Base-by-base conservation (phyloP, 2,888 invertebrate genomes). In the Tanytarsus gracilentus region DNA sequence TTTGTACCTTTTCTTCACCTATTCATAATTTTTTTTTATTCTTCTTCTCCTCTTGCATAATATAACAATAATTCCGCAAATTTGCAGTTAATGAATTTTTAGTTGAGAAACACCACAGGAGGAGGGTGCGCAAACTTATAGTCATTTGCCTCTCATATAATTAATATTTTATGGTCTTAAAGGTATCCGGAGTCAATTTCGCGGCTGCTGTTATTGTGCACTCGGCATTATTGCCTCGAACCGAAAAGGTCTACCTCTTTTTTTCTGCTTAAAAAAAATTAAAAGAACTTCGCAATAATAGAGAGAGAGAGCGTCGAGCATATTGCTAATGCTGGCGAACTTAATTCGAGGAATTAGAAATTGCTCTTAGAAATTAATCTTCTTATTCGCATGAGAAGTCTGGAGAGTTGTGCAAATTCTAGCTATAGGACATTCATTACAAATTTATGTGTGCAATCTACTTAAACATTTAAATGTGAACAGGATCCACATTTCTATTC, bases 321-420 rank as follows among this genome's bases (percentile, higher is more conserved):
- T 55, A 55, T 55, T 55, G 55, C 33, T 55, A 39, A 55, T 55
- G 55, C 40, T 55, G n/a, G n/a, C n/a, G n/a, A 40, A 55, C 26
- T 40, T 55, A 55, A 55, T 55, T 55, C 55, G 55, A 55, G 27
- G 55, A 55, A 55, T 55, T 55, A 55, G 40, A 55, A 55, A 55
- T 55, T 55, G 55, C 55, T 55, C 40, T 55, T 55, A 55, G 30
- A 55, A n/a, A 55, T 55, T 55, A 55, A 55, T 55, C 55, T 55
- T 44, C 44, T 23, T 44, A n/a, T 23, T 44, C 23, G 21, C 44
- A 23, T n/a, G n/a, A n/a, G n/a, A n/a, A n/a, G n/a, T n/a, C n/a
- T n/a, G n/a, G n/a, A n/a, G n/a, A n/a, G n/a, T n/a, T n/a, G n/a
- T n/a, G n/a, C 9, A 30, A 30, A 30, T 30, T 30, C 6, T 8